Evolutionary conservation across 2,888 invertebrate genomes (phyloP), one percentile per base, ranked within the genome.

Genomic region (Hymenopus coronatus): DNA sequence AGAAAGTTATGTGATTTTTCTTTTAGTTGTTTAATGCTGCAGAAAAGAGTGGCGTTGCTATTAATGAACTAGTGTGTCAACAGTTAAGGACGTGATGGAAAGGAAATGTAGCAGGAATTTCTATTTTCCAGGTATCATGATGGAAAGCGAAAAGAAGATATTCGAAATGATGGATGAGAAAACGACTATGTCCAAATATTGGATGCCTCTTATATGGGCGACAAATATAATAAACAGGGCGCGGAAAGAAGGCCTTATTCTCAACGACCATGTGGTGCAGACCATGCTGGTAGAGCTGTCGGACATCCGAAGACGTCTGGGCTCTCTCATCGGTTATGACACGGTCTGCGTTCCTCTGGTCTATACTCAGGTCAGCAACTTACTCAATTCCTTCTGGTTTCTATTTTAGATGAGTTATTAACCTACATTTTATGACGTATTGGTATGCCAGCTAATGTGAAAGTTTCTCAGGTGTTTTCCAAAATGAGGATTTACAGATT

Each of bases 121-220:
- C 87, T 90, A 90, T 89, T 83, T 93, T 94, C 8, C 93, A 97
- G 97, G 98, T 92, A 94, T 98, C 85, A 97, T 98, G 97, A 95
- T 98, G 94, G 97, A 98, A 92, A 97, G 97, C 91, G 98, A 98
- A 93, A 96, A 97, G 93, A 97, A 98, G 93, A 97, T 98, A 88
- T 97, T 98, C 92, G 98, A 98, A 93, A 96, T 97, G 92, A 96
- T 98, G 96, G 97, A 98, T 92, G 96, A 96, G 25, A 97, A 98
- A 93, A 97, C 97, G 20, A 90, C 97, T 6, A 98, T 98, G 97
- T 97, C 97, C 25, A 96, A 96, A 94, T 98, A 98, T 93, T 98
- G 98, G 98, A 97, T 98, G 97, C 98, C 98, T 0, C 94, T 98
- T 88, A 97, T 98, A 27, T 98, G 98, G 98, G 98, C 98, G 83